Evolutionary conservation across 2,888 invertebrate species (phyloP).

Genomic region (Lysandra bellargus): DNA sequence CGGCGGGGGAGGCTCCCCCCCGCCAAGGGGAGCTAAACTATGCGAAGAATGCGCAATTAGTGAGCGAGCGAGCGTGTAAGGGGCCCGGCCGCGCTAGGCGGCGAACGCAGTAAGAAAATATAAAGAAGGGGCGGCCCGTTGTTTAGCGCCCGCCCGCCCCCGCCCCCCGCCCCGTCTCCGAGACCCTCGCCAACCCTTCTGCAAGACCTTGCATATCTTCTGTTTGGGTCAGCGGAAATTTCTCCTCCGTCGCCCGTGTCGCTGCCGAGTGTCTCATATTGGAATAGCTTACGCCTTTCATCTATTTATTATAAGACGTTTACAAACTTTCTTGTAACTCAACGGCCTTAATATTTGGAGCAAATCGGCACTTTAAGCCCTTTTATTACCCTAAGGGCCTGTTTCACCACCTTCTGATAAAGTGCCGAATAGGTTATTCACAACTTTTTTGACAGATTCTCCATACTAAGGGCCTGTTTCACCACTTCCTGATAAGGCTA

Average conservation of each 20-base stretch:
- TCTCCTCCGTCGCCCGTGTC: conserved; percentile 63
- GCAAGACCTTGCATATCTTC: conserved; percentile 73
- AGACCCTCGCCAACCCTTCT: conserved; percentile 77
- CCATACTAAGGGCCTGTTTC: too few relatives aligned
- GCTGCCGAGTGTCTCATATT: conserved; percentile 62
- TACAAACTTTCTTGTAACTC: too few relatives aligned
- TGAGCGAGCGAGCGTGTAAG: conserved; percentile 88
- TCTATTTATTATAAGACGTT: background rate
- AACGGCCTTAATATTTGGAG: too few relatives aligned
- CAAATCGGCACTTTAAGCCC: too few relatives aligned
- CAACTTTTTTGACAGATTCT: too few relatives aligned
- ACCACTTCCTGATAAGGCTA: too few relatives aligned
- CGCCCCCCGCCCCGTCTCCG: conserved; percentile 78
- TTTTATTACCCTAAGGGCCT: too few relatives aligned
- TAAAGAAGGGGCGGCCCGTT: conserved; percentile 84
- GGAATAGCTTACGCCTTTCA: conserved; percentile 40
- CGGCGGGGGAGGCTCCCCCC: conserved; percentile 61
- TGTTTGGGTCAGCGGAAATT: conserved; percentile 79
- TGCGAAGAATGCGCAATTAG: conserved; percentile 98
- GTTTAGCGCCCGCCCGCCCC: conserved; percentile 80
- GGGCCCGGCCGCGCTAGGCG: conserved; percentile 81
- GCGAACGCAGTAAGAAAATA: conserved; percentile 84
- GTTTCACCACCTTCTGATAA: too few relatives aligned
- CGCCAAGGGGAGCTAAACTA: conserved; percentile 90
- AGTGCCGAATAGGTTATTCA: too few relatives aligned